A percentile compares a stretch with the other conserved stretches of the same genome.
phyloP scores from a whole-genome alignment of 2,113 vertebrate species.

The Panthera tigris region DNA sequence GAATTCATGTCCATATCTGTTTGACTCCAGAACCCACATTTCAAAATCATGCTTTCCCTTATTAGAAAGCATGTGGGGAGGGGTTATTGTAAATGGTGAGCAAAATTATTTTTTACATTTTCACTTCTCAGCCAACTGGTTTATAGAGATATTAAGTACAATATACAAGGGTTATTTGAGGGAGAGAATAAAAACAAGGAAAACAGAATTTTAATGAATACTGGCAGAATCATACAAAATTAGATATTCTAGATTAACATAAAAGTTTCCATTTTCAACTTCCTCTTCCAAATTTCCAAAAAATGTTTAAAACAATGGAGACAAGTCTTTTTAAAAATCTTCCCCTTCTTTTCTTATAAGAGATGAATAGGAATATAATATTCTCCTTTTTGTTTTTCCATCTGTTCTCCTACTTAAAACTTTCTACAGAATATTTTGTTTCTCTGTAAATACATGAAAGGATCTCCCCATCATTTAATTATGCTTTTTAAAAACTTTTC shows the following conservation, averaged over 20 bases:
- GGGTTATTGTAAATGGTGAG: background rate
- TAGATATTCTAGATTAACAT: background rate
- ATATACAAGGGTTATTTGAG: background rate
- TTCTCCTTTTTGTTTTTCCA: background rate
- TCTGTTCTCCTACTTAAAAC: background rate
- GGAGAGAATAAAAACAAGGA: background rate
- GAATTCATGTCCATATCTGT: background rate
- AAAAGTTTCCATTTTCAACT: background rate
- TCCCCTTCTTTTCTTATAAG: background rate
- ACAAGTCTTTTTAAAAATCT: background rate
- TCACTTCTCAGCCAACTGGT: background rate
- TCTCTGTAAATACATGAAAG: background rate
- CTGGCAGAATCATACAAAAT: background rate
- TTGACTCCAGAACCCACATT: background rate
- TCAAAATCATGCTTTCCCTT: background rate
- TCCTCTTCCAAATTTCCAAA: background rate
- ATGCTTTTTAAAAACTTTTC: background rate
- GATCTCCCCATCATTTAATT: constrained; percentile 29
- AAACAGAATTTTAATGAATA: background rate
- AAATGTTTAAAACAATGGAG: constrained; percentile 1
- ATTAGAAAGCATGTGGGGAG: background rate
- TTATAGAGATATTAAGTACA: background rate
- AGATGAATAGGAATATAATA: background rate
- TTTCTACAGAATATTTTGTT: constrained; percentile 57
- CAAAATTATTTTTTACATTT: background rate